Evolutionary conservation across 2,797 vertebrate species (phyloP), one percentile per base, ranked within the genome.

Genomic region (Acomys russatus): DNA sequence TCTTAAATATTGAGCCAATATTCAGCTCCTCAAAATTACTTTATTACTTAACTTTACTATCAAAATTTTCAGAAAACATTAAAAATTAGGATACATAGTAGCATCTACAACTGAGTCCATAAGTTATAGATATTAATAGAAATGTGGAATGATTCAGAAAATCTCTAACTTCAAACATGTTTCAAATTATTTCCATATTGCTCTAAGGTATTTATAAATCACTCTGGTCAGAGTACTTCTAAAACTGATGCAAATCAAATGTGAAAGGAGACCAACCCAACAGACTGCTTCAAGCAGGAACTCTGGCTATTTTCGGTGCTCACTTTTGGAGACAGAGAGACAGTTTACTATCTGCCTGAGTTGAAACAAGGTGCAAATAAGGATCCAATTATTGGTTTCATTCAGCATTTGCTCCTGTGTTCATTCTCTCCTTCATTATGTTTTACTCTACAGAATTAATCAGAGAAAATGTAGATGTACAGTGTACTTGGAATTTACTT

Each of bases 211-310:
- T 86, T 92, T 77, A 68, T 73, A 9, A 76, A 89, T 77, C 80
- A 25, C 33, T 94, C 14, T 73, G 49, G 88, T 92, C 20, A n/a
- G 9, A 91, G 7, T 68, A 30, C 64, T 22, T 77, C 70, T 84
- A 85, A 91, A 28, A 25, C 49, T 66, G 28, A n/a, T 89, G 6
- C 17, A 83, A 93, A 92, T 94, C 33, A 91, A 96, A 88, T 71
- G 20, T 61, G 6, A 95, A 90, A 59, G 44, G 1, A 25, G 7
- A 94, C 59, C 91, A 51, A 80, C 2, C 10, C n/a, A 90, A 83
- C 74, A 83, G 71, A 85, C 73, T 82, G 15, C 56, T 76, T 22
- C 25, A 74, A 91, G 56, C 10, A n/a, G 88, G 78, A 88, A 35
- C 18, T n/a, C 30, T 51, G 35, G 1, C 10, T 44, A 80, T 35